Evolutionary conservation across 2,113 vertebrate species (phyloP).

Genomic region (Plecotus auritus): DNA sequence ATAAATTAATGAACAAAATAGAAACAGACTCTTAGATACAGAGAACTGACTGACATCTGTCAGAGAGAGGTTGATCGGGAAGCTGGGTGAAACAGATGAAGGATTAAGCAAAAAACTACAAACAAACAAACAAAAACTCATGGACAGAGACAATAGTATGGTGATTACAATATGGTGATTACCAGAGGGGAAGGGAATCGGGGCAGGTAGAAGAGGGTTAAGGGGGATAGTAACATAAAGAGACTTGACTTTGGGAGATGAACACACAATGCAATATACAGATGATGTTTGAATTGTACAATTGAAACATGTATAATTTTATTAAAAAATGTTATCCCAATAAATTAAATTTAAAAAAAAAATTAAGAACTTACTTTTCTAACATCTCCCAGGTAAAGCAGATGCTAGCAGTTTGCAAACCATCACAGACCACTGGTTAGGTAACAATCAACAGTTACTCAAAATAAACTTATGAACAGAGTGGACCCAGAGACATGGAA

Average conservation of each 20-base stretch:
- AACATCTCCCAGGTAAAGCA: neutral
- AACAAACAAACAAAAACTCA: neutral
- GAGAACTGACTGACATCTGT: neutral
- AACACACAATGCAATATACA: neutral
- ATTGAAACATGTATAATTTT: neutral
- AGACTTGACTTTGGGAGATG: neutral
- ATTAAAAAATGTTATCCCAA: neutral
- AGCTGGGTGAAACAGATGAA: neutral
- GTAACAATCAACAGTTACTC: neutral
- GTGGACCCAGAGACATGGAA: too few species aligned
- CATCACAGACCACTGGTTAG: neutral
- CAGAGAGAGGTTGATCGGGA: neutral
- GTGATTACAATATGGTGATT: neutral
- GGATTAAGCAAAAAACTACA: neutral
- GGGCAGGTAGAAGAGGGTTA: neutral
- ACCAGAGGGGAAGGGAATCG: neutral
- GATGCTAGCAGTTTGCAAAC: neutral
- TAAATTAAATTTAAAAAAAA: neutral
- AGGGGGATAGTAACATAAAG: neutral
- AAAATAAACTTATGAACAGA: too few species aligned
- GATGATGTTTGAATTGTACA: neutral
- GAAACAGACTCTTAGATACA: neutral
- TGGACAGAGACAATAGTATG: neutral
- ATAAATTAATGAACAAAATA: neutral
- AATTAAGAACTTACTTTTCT: neutral